Evolutionary conservation across 2,888 invertebrate genomes (phyloP).

Genomic region (Trachelus stipa): DNA sequence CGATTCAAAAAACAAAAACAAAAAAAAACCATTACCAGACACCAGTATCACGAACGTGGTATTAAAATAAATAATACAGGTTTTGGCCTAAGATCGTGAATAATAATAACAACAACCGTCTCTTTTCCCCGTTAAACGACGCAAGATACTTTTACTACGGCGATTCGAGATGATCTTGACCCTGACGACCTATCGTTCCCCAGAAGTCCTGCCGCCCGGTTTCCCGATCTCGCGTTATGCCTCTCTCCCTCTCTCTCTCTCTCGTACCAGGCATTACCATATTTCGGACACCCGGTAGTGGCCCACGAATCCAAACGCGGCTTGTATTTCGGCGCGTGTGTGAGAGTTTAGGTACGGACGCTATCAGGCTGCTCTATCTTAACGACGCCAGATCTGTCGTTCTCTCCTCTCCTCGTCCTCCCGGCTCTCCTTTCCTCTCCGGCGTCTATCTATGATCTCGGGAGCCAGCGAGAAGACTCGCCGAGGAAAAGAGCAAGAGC

Average conservation of each 20-base stretch:
- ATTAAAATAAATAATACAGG: not conserved
- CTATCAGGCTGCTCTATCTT: slow-evolving; percentile 25
- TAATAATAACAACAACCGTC: not conserved
- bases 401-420: slow-evolving; percentile 12
- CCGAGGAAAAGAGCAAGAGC: not conserved
- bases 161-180: not conserved
- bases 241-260: slow-evolving; percentile 6
- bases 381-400: slow-evolving; percentile 28
- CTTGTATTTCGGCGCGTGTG: slow-evolving; percentile 26
- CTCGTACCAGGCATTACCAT: slow-evolving; percentile 14
- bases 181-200: slow-evolving; percentile 4
- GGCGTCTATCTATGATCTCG: slow-evolving; percentile 42
- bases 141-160: not conserved
- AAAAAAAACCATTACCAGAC: too few relatives aligned
- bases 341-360: slow-evolving; percentile 32
- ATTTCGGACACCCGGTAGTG: slow-evolving; percentile 9
- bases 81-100: not conserved
- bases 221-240: not conserved
- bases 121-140: not conserved
- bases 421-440: slow-evolving; percentile 7
- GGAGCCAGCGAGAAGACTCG: slow-evolving; percentile 18
- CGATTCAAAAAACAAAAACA: too few relatives aligned
- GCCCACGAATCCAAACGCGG: slow-evolving; percentile 1
- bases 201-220: not conserved
- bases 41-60: too few relatives aligned